Evolutionary conservation across 2,113 vertebrate genomes (phyloP).

Genomic region (Progne subis): DNA sequence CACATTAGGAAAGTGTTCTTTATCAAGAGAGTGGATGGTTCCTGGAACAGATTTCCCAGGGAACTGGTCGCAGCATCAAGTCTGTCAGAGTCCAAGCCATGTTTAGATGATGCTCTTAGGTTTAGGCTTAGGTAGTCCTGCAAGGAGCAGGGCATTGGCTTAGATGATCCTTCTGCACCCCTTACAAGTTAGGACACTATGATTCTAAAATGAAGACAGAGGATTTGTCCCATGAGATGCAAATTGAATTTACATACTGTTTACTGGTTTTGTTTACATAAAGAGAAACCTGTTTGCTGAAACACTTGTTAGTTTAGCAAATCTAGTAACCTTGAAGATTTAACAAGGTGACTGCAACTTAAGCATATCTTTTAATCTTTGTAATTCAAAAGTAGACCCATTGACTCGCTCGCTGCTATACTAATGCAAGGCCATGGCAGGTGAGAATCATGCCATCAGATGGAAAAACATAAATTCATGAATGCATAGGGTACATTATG

Average conservation of each 20-base stretch:
- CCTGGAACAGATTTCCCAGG: neutral
- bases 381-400: neutral
- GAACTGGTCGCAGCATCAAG: neutral
- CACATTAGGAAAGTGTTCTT: neutral
- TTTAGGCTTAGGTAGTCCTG: neutral
- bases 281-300: neutral
- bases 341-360: neutral
- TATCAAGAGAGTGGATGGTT: too few relatives aligned
- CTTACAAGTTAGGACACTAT: neutral
- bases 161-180: neutral
- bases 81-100: neutral
- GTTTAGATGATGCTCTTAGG: neutral
- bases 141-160: neutral
- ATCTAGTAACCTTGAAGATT: neutral
- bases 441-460: neutral
- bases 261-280: neutral
- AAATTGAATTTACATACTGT: neutral
- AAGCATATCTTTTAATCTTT: neutral
- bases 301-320: neutral
- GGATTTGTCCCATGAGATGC: accelerated
- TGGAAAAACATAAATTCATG: neutral
- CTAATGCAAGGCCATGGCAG: neutral
- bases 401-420: neutral
- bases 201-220: neutral
- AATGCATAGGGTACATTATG: neutral